Evolutionary conservation across 2,113 vertebrate species (phyloP).

Genomic region (Arizona elegans): DNA sequence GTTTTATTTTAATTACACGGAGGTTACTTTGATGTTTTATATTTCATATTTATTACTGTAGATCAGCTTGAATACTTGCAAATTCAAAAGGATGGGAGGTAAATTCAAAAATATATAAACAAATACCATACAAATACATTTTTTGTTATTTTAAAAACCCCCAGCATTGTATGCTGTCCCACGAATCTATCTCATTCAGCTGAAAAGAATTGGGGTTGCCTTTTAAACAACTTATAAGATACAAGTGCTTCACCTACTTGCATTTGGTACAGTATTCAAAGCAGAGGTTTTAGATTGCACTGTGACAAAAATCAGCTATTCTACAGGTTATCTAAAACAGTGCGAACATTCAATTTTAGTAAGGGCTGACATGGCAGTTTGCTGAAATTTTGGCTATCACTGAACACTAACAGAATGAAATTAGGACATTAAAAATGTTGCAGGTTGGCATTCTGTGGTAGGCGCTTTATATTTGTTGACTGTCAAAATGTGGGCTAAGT

Average conservation of each 20-base stretch:
- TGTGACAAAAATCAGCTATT: neutral
- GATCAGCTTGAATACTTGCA: neutral
- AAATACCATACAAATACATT: neutral
- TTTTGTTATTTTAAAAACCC: too few relatives aligned
- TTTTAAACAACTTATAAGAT: neutral
- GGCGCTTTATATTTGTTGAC: neutral
- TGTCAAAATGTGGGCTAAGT: neutral
- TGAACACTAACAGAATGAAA: neutral
- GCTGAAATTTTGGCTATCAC: neutral
- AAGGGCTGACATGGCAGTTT: neutral
- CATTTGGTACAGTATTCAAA: neutral
- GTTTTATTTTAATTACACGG: neutral
- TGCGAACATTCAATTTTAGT: neutral
- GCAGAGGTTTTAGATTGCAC: neutral
- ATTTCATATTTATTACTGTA: neutral
- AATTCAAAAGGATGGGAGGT: neutral
- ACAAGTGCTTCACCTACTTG: too few relatives aligned
- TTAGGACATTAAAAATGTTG: neutral
- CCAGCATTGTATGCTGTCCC: neutral
- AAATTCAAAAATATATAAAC: neutral
- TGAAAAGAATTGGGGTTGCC: neutral
- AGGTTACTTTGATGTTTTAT: neutral
- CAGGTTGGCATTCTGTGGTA: neutral
- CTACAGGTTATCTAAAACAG: neutral
- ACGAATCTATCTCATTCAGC: neutral